Evolutionary conservation across 2,797 vertebrate genomes (phyloP).

Genomic region (Morelia viridis): DNA sequence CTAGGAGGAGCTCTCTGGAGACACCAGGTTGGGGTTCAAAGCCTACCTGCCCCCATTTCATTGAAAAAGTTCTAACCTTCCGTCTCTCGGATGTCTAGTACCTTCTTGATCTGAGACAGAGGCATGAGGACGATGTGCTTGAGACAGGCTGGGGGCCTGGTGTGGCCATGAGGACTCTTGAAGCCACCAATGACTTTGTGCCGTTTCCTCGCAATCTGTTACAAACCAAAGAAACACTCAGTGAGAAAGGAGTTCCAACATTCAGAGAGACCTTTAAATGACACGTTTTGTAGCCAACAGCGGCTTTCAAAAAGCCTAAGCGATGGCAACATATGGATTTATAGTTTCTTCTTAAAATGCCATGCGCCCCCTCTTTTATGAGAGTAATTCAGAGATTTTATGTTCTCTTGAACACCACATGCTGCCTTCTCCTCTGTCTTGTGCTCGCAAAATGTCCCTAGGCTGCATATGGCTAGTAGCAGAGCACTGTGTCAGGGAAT

Average conservation of each 20-base stretch:
- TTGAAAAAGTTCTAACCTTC: conserved; percentile 80
- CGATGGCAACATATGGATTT: conserved; percentile 14
- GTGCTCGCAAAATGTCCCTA: conserved; percentile 7
- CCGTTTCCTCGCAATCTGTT: conserved; percentile 93
- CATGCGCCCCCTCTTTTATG: neutral
- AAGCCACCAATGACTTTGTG: conserved; percentile 96
- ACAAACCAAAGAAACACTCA: neutral
- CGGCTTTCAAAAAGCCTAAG: neutral
- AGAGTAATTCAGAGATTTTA: conserved; percentile 7
- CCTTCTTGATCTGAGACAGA: conserved; percentile 95
- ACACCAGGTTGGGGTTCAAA: neutral
- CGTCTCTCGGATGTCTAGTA: conserved; percentile 92
- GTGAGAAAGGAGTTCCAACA: neutral
- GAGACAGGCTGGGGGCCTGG: conserved; percentile 87
- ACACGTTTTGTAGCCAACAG: conserved; percentile 13
- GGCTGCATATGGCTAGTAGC: neutral
- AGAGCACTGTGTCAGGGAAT: neutral
- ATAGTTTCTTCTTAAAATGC: neutral
- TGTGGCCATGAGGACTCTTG: conserved; percentile 89
- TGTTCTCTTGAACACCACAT: conserved; percentile 2
- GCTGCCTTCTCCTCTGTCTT: conserved; percentile 8
- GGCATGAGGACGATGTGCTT: conserved; percentile 96
- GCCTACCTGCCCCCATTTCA: neutral
- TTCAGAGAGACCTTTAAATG: neutral
- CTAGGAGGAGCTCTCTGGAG: neutral